Evolutionary conservation across 1,140 invertebrate species (phyloP).

Genomic region (Dreissena rostriformis): DNA sequence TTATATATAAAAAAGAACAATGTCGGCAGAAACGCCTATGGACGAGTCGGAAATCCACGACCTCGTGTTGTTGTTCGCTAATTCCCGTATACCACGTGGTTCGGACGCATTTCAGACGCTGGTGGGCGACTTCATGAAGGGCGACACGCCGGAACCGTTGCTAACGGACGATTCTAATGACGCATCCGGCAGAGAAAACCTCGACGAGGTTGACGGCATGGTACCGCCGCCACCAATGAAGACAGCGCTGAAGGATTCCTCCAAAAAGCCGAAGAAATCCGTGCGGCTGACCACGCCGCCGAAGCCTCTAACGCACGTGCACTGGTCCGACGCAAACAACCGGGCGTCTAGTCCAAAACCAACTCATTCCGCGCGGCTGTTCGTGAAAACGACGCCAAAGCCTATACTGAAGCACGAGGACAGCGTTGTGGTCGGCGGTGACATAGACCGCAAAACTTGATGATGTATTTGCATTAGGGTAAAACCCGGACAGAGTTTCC

Average conservation of each 20-base stretch:
- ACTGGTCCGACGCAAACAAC: slow-evolving; percentile 37
- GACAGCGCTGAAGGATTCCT: not conserved
- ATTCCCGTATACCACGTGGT: slow-evolving; percentile 48
- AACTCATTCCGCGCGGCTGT: slow-evolving; percentile 27
- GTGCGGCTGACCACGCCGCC: slow-evolving; percentile 10
- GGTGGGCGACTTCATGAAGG: slow-evolving; percentile 32
- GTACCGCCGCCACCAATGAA: not conserved
- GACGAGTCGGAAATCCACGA: slow-evolving; percentile 41
- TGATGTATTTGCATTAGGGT: too few species aligned
- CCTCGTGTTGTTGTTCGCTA: slow-evolving; percentile 42
- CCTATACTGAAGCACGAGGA: slow-evolving; percentile 53
- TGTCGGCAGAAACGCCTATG: slow-evolving; percentile 25
- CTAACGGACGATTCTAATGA: not conserved
- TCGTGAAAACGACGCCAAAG: slow-evolving; percentile 51
- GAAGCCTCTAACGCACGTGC: slow-evolving; percentile 41
- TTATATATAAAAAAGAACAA: not conserved
- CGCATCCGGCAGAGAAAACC: not conserved
- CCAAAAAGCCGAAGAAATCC: not conserved
- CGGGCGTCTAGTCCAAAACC: not conserved
- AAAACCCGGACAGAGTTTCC: too few species aligned
- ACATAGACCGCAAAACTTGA: too few species aligned
- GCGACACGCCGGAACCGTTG: slow-evolving; percentile 3
- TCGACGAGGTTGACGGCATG: not conserved
- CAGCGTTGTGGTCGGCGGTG: not conserved
- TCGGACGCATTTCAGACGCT: slow-evolving; percentile 43